Evolutionary conservation across 2,113 vertebrate species (phyloP), one percentile per base, ranked within the genome.

Genomic region (Onychorhynchus coronatus): DNA sequence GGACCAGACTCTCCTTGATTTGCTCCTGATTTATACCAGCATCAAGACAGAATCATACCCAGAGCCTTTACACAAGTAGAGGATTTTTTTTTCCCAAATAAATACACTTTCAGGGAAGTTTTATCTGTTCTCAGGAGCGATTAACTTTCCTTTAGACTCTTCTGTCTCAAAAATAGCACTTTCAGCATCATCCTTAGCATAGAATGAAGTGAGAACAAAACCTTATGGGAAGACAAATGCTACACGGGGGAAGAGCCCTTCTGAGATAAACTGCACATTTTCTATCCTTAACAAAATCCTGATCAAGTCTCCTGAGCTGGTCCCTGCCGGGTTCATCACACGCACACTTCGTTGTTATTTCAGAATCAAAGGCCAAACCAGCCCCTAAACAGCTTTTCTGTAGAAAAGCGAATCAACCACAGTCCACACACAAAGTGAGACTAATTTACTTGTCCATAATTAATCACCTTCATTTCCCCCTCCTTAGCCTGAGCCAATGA

Each of bases 371-470:
- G 79, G 52, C 53, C n/a, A 17, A 53, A 49, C 11, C 85, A 72
- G 33, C 22, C 58, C 61, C 85, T 67, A 66, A 44, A 33, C 3
- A 68, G 85, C 50, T 85, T 85, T 44, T 33, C 92, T 66, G 27
- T 22, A 3, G 8, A 17, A 35, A 63, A 65, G 47, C 42, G 81
- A 58, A 41, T 5, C 55, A 70, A 22, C 68, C 80, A 22, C 70
- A 42, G 75, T 47, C 77, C 89, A 39, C 35, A n/a, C 33, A 19
- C 63, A 53, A 85, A 94, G 75, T 5, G 33, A 92, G 74, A 42
- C 89, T 94, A 41, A 92, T 95, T 95, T 88, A 62, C 80, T 96
- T 76, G 37, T 63, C 73, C 80, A 84, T 94, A 97, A 95, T 97
- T 94, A 96, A 94, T 95, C 89, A 53, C 84, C 88, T 66, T 33